Evolutionary conservation across 53 echinoderm and acorn worm genomes (phyloP), one percentile per base, ranked within the genome.

Genomic region (Echinarachnius parma): DNA sequence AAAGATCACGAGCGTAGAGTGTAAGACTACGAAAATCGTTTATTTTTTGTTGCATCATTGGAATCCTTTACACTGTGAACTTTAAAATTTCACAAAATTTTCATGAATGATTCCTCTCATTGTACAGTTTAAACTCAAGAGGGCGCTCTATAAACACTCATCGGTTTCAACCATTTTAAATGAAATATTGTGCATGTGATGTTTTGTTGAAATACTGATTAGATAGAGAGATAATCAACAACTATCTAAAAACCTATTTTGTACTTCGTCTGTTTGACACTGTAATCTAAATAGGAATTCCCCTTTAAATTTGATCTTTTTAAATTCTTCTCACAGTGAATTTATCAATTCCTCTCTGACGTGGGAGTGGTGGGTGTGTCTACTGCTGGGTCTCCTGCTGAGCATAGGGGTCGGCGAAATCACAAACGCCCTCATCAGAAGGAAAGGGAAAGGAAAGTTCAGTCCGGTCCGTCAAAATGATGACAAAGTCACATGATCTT

Each of bases 281-380:
- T 18, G 8, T 54, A n/a, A n/a, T n/a, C n/a, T n/a, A n/a, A n/a
- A n/a, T n/a, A n/a, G n/a, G n/a, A 4, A 30, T 30, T 26, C 14
- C 25, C 27, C 4, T 60, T 60, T 60, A 32, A 11, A 24, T 13
- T 60, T 5, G 27, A 28, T 32, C 27, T 7, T 30, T 23, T 30
- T 5, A 50, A 9, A 23, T 28, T 45, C 24, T 25, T 18, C 28
- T 25, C 18, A 27, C 90, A 90, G 90, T 90, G 5, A 90, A 90
- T 63, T 54, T 82, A 35, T 42, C 82, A n/a, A n/a, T 46, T 82
- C 86, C 50, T 86, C 90, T 7, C 30, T 82, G 28, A 59, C 80
- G 19, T 90, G 90, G 90, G 90, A 90, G 53, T 90, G 90, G 90
- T 90, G 90, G 90, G 65, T 90, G 76, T 77, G 90, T 26, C 26